A percentile compares a stretch with the other conserved stretches of the same genome.
phyloP scores from a whole-genome alignment of 2,113 vertebrate genomes.

The Psephotus haematonotus region DNA sequence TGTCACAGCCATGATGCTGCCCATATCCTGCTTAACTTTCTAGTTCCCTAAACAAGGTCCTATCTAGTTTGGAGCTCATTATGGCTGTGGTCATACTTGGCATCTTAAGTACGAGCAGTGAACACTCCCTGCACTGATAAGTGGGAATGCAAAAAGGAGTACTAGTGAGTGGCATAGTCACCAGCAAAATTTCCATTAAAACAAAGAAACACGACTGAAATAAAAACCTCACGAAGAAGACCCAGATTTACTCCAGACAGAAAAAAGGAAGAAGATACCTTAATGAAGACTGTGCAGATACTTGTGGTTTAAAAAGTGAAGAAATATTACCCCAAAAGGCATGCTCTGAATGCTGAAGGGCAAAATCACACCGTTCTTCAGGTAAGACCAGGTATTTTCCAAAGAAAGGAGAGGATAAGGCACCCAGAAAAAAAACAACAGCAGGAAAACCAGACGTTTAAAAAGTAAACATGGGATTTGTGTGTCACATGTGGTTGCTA shows the following conservation, averaged over 20 bases:
- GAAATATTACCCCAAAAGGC: neutral
- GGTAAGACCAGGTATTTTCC: neutral
- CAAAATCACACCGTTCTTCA: neutral
- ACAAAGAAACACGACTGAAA: neutral
- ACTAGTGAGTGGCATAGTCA: neutral
- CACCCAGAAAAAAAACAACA: neutral
- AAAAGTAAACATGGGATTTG: neutral
- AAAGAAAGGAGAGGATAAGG: neutral
- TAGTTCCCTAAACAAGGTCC: neutral
- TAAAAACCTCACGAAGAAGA: neutral
- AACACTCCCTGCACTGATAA: neutral
- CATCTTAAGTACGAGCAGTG: neutral
- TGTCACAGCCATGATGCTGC: neutral
- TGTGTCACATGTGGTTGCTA: neutral
- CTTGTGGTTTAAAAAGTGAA: neutral
- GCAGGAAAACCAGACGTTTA: neutral
- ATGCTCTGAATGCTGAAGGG: neutral
- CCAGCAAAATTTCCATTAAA: neutral
- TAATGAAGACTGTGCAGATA: neutral
- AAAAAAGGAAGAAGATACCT: neutral
- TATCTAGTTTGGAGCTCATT: neutral
- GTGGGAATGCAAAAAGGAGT: neutral
- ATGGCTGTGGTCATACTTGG: neutral
- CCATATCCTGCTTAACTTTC: neutral
- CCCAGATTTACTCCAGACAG: neutral